These are phyloP conservation scores for Thymallus thymallus DNA, from an alignment of 2,113 vertebrate species.

Conservation along the genomic window DNA sequence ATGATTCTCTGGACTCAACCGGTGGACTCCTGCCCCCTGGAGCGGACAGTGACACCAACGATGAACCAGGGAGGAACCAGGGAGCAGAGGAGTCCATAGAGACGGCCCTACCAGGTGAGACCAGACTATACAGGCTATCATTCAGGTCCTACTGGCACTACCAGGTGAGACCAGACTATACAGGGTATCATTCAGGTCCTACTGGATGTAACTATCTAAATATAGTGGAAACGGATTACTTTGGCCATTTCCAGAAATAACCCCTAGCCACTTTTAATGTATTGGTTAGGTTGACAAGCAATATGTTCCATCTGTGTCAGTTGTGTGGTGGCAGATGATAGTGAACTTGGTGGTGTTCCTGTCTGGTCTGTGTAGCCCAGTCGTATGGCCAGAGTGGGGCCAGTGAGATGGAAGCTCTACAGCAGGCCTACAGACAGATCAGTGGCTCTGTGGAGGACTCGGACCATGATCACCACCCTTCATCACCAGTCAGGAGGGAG, in stretches of 20 bases:
- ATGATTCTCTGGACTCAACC: constrained; percentile 84
- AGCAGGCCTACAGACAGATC: constrained; percentile 80
- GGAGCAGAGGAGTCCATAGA: constrained; percentile 44
- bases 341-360: background rate
- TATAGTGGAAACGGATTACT: no score
- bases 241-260: no score
- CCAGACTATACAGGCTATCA: background rate
- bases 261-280: background rate
- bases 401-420: constrained; percentile 84
- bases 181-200: no score
- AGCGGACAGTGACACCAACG: constrained; percentile 23
- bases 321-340: background rate
- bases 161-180: constrained; percentile 57
- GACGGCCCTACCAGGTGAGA: constrained; percentile 66
- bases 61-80: constrained; percentile 15
- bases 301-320: background rate
- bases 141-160: constrained; percentile 9
- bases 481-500: background rate
- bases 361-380: constrained; percentile 40
- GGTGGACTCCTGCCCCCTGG: constrained; percentile 50
- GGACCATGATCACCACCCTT: constrained; percentile 36
- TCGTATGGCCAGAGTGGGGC: constrained; percentile 73
- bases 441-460: constrained; percentile 70
- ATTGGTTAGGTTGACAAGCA: no score
- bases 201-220: no score